Percentiles rank a stretch among this genome's conserved stretches.
These are phyloP conservation scores for Chaetodon trifascialis DNA, from an alignment of 2,113 vertebrate genomes.

Conservation along the genomic window DNA sequence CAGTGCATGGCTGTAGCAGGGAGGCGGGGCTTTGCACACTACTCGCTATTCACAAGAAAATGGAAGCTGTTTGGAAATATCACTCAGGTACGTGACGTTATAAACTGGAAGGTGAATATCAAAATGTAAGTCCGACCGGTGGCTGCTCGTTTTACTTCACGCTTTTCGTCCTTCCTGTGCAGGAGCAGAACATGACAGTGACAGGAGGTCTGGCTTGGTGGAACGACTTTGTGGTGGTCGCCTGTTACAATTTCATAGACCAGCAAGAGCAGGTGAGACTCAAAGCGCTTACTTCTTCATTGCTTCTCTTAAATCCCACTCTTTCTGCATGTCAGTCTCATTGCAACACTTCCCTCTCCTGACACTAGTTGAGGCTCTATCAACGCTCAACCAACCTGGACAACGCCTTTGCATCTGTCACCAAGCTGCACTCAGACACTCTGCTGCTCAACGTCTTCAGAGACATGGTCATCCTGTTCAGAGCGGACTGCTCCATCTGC, in stretches of 20 bases:
- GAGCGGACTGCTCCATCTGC: conserved; percentile 97
- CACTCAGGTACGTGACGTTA: conserved; percentile 89
- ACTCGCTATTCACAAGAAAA: conserved; percentile 96
- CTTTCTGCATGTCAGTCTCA: not conserved
- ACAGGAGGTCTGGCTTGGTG: conserved; percentile 98
- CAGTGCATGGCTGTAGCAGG: conserved; percentile 97
- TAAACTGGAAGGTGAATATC: not conserved
- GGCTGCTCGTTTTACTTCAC: not conserved
- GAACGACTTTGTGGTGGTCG: conserved; percentile 96
- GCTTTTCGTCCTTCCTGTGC: not conserved
- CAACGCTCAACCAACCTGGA: conserved; percentile 95
- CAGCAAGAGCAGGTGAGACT: conserved; percentile 93
- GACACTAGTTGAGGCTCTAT: conserved; percentile 91
- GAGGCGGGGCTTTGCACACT: conserved; percentile 97
- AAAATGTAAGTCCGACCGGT: not conserved
- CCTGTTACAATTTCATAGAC: conserved; percentile 96
- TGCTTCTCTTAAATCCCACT: not conserved
- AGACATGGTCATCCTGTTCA: conserved; percentile 94
- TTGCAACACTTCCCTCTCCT: not conserved
- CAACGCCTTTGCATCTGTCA: conserved; percentile 95
- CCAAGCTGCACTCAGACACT: conserved; percentile 91
- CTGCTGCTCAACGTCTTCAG: conserved; percentile 96
- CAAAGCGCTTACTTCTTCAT: not conserved
- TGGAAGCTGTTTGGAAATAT: conserved; percentile 99
- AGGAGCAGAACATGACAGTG: conserved; percentile 99